Evolutionary conservation across 2,888 invertebrate genomes (phyloP), one percentile per base, ranked within the genome.

Genomic region (Monochamus alternatus): DNA sequence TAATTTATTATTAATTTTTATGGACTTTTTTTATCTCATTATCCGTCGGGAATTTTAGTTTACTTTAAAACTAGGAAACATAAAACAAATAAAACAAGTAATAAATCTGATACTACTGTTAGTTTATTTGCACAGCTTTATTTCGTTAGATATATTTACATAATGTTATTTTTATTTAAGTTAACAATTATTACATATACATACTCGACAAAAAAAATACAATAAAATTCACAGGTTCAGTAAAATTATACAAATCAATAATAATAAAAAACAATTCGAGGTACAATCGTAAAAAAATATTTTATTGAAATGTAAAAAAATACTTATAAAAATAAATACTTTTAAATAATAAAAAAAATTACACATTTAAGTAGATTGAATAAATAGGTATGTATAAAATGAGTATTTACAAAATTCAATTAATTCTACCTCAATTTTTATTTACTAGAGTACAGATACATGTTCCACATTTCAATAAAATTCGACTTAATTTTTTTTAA

Each of bases 261-360:
- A 69, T 69, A 69, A 47, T 69, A 60, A 69, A 60, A 69, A 69
- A 71, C 63, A 71, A 63, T 71, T 71, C 63, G 71, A 71, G 71
- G 71, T 71, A 71, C 71, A 63, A 63, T 63, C 63, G 63, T 71
- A 71, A 71, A 71, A 71, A 71, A 71, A 71, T 71, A 71, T 71
- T 71, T 71, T 71, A 71, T 71, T 71, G 71, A 71, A 71, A 71
- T 71, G 71, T 71, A 71, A 71, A 71, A 71, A 71, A 71, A 71
- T 71, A 69, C 71, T 71, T 71, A 71, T 71, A 71, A 71, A 71
- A 71, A 71, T 71, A 71, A 71, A 71, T 63, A 71, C 71, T 71
- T 70, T 70, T 60, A 70, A 70, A 62, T 68, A 68, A 68, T 69
- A 69, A 70, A 68, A n/a, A 68, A 71, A 71, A 71, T 52, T 71